Base-by-base conservation (phyloP, 2,888 invertebrate genomes). In the Trachelus stipa region DNA sequence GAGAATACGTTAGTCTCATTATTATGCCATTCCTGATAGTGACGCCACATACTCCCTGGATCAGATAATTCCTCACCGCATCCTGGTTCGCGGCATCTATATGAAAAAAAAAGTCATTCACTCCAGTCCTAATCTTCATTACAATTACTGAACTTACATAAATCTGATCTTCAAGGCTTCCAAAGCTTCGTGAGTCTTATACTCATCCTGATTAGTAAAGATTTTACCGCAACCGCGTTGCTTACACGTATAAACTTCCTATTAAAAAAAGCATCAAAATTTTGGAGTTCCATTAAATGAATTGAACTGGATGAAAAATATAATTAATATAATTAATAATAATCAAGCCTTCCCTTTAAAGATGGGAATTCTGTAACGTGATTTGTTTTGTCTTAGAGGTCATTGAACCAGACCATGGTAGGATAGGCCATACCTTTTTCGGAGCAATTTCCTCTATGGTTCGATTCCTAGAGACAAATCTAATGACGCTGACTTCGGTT, bases 41-140 rank as follows among this genome's bases (percentile, higher is more conserved):
- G 91, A 74, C 90, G 88, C 91, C 91, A 91, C 91, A 91, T 90
- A 71, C 90, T 90, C 73, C 91, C 91, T n/a, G 91, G 91, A 81
- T 91, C 91, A 9, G 91, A 87, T 15, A 91, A 68, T 83, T 91
- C 91, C 76, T 91, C 89, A 33, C 91, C 91, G 37, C 91, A 91
- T 83, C 89, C 91, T 81, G 91, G 91, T 74, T 91, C 91, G 11
- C 90, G 88, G 78, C 91, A 91, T 77, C 91, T 91, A 56, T 2
- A 56, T 9, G 31, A 30, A 31, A 34, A 15, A 69, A 11, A 71
- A 12, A 11, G 23, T 56, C 9, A 23, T 23, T 56, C 23, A 23
- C 2, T 23, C 56, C 56, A 56, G 2, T 56, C 56, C 56, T 23
- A 23, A 56, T 23, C 56, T 23, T 9, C 23, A 23, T 56, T 2